Percentiles rank a stretch among this genome's conserved stretches.
phyloP scores from a whole-genome alignment of 1,140 invertebrate genomes.

The Carposina sasakii region DNA sequence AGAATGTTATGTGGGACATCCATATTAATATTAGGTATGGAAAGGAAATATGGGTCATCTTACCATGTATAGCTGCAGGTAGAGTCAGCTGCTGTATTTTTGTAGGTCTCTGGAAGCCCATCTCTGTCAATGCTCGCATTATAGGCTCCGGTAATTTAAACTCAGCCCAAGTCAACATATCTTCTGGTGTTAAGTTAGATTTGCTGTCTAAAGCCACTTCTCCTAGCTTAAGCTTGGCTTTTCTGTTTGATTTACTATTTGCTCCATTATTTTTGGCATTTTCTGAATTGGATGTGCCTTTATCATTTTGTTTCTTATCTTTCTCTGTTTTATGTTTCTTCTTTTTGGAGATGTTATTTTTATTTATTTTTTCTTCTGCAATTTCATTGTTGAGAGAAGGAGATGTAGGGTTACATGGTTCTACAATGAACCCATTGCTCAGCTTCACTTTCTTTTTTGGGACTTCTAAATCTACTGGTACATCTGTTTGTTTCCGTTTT shows the following conservation, averaged over 20 bases:
- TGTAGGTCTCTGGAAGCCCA: conserved; percentile 87
- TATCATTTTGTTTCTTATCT: background rate
- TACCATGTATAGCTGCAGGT: conserved; percentile 88
- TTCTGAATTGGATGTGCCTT: conserved; percentile 9
- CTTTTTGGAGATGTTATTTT: conserved; percentile 26
- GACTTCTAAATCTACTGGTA: conserved; percentile 19
- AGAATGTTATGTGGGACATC: too few relatives aligned
- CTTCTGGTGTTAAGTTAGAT: conserved; percentile 47
- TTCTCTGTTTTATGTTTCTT: conserved; percentile 18
- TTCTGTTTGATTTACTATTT: conserved; percentile 12
- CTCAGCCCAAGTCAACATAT: conserved; percentile 81
- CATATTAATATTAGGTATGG: too few relatives aligned
- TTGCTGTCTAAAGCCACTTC: conserved; percentile 29
- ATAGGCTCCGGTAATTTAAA: conserved; percentile 81
- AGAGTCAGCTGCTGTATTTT: conserved; percentile 85
- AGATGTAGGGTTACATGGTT: conserved; percentile 35
- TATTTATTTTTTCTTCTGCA: conserved; percentile 7
- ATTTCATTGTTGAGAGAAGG: conserved; percentile 44
- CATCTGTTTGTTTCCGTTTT: conserved; percentile 24
- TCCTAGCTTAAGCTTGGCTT: conserved; percentile 38
- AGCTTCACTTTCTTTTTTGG: conserved; percentile 49
- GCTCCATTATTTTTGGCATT: conserved; percentile 20
- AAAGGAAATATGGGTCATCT: too few relatives aligned
- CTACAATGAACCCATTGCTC: conserved; percentile 49
- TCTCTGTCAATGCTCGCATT: conserved; percentile 81